Evolutionary conservation across 2,797 vertebrate species (phyloP), one percentile per base, ranked within the genome.

Genomic region (Graptemys geographica): DNA sequence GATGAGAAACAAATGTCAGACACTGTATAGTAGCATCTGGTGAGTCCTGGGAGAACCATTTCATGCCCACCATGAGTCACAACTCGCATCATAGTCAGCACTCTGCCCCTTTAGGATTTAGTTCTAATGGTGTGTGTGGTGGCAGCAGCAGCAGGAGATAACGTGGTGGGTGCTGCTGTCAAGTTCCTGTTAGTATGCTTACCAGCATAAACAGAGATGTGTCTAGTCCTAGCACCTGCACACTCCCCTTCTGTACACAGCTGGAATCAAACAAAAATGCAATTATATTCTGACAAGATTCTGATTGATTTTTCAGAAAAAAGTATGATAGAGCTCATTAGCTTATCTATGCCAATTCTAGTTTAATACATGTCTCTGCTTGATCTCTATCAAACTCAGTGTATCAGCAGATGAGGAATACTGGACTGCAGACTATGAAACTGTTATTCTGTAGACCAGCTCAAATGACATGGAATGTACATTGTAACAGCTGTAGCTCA

Each of bases 41-140:
- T 81, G 88, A 92, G 83, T 94, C 94, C 95, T 1, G 0, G 90
- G 94, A 95, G 96, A 95, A 95, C 87, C 27, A 33, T 82, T 96
- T 96, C 81, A 51, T 57, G 10, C 96, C 96, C 92, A 81, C 80
- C 85, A 88, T 69, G 88, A 96, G 78, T 79, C 90, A 94, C 85
- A 93, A 74, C 65, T 94, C 31, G 15, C 12, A 76, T 96, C 51
- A 8, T 47, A 18, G 83, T 96, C 79, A 69, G 69, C 47, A 90
- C 91, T 96, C 76, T 93, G 88, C 87, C 92, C 80, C 87, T 51
- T 78, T 52, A 88, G 87, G 85, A 79, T 92, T 93, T 86, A 86
- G 88, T 96, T 86, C 79, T 95, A 81, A 74, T 51, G 84, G 56
- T 25, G n/a, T 49, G 76, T 86, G 86, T 96, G 95, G 95, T 96